phyloP scores from a whole-genome alignment of 2,797 vertebrate genomes.

The Melanotaenia maccullochi region DNA sequence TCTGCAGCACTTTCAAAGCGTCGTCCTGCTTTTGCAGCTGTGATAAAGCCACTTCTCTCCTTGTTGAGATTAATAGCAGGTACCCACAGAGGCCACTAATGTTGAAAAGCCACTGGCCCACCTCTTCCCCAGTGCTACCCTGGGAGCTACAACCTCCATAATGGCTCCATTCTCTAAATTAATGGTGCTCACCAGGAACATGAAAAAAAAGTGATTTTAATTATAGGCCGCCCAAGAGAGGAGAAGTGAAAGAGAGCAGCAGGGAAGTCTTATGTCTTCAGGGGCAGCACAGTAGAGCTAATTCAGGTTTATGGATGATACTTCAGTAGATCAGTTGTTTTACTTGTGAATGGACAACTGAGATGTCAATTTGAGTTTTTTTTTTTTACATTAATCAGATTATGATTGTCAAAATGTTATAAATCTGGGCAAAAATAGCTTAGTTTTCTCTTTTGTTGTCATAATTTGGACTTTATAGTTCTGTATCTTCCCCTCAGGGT shows the following conservation, averaged over 20 bases:
- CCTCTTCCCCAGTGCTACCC: conserved; percentile 60
- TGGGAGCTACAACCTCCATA: conserved; percentile 62
- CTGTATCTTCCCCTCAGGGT: too few relatives aligned
- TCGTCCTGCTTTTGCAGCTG: conserved; percentile 54
- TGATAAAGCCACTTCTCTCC: conserved; percentile 63
- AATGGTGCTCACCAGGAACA: conserved; percentile 56
- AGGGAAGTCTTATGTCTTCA: conserved; percentile 48
- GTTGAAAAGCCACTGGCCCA: conserved; percentile 60
- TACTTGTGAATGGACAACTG: conserved; percentile 10
- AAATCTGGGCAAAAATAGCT: not conserved
- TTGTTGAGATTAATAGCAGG: conserved; percentile 74
- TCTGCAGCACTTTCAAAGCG: conserved; percentile 44
- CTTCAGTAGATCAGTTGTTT: conserved; percentile 4
- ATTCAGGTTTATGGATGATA: conserved; percentile 27
- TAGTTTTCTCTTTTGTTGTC: too few relatives aligned
- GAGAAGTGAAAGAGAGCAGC: conserved; percentile 28
- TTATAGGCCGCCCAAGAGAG: conserved; percentile 50
- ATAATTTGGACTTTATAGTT: too few relatives aligned
- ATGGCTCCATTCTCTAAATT: conserved; percentile 65
- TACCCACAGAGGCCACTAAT: conserved; percentile 63
- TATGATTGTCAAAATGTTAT: not conserved
- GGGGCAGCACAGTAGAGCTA: conserved; percentile 29
- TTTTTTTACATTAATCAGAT: not conserved
- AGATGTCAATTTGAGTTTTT: not conserved
- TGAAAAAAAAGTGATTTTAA: conserved; percentile 66